Base-by-base conservation (phyloP, 2,113 vertebrate species). In the Gymnarchus niloticus region DNA sequence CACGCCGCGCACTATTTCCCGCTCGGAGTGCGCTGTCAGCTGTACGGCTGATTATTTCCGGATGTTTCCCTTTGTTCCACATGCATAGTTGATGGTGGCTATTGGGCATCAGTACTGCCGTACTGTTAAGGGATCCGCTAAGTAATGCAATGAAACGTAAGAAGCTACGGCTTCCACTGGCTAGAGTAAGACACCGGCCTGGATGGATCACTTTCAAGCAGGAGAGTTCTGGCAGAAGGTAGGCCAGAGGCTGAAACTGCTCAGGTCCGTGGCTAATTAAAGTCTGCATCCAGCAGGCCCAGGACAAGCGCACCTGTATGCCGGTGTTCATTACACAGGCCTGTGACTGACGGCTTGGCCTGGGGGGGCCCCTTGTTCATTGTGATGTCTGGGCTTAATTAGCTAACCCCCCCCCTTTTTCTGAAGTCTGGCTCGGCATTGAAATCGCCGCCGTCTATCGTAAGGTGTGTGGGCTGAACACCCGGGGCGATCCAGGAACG, bases 341-440 rank as follows among this genome's bases (percentile, higher is more conserved):
- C 88, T 85, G 90, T 92, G 91, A 92, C 91, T 93, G 93, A 93
- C 90, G 90, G 84, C 89, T 91, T 92, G 92, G 91, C 92, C 91
- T 83, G 84, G 87, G 80, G 77, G 87, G 85, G 85, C 1, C 89
- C 88, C 92, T 93, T 93, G 91, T 93, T 92, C 91, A 91, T 94
- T 92, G 90, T 93, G 89, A 91, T 93, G 89, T 89, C 91, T 89
- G 88, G 87, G 91, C 89, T 93, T 93, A 92, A 93, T 94, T 92
- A 92, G 89, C 84, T 9, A 7, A 54, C 82, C 56, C 33, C 82
- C 65, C 37, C 25, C 54, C 33, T 2, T 3, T 37, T 10, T 65
- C 51, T 48, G 46, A 57, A 83, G 54, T 56, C 52, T 12, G 25
- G 46, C 57, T 51, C 1, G 37, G 48, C 54, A 82, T 82, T 48